Evolutionary conservation across 2,888 invertebrate species (phyloP).

Genomic region (Eumerus sabulonum): DNA sequence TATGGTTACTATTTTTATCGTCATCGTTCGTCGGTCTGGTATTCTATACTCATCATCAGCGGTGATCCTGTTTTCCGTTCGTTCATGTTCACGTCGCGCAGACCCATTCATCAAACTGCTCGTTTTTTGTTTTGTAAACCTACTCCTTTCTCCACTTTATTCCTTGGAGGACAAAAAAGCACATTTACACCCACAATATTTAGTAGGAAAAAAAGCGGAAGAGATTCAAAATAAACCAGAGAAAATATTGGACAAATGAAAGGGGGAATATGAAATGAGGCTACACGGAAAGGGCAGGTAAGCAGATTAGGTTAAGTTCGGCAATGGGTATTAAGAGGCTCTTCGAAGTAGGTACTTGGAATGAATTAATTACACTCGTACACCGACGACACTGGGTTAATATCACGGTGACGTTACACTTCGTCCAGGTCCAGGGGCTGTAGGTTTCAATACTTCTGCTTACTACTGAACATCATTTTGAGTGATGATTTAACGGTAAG

Average conservation of each 20-base stretch:
- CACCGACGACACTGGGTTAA: conserved; percentile 39
- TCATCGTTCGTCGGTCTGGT: conserved; percentile 25
- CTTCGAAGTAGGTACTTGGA: conserved; percentile 48
- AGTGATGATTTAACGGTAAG: no score
- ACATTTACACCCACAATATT: conserved; percentile 34
- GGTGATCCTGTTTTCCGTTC: conserved; percentile 6
- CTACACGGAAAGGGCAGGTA: no score
- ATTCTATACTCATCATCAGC: conserved; percentile 34
- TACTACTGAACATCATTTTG: no score
- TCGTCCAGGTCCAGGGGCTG: no score
- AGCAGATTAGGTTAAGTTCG: conserved; percentile 11
- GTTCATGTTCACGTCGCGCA: conserved; percentile 2
- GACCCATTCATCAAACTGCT: background rate
- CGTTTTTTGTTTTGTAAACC: background rate
- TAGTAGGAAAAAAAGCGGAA: conserved; percentile 17
- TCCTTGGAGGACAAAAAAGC: conserved; percentile 23
- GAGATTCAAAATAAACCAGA: background rate
- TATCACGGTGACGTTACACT: conserved; percentile 28
- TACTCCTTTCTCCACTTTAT: conserved; percentile 1
- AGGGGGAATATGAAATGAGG: background rate
- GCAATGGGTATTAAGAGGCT: conserved; percentile 37
- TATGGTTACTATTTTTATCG: conserved; percentile 17
- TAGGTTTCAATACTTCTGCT: no score
- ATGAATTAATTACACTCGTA: conserved; percentile 59
- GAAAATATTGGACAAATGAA: conserved; percentile 4